These are phyloP conservation scores for Leptothorax acervorum DNA, from an alignment of 2,888 invertebrate genomes.

Conservation along the genomic window DNA sequence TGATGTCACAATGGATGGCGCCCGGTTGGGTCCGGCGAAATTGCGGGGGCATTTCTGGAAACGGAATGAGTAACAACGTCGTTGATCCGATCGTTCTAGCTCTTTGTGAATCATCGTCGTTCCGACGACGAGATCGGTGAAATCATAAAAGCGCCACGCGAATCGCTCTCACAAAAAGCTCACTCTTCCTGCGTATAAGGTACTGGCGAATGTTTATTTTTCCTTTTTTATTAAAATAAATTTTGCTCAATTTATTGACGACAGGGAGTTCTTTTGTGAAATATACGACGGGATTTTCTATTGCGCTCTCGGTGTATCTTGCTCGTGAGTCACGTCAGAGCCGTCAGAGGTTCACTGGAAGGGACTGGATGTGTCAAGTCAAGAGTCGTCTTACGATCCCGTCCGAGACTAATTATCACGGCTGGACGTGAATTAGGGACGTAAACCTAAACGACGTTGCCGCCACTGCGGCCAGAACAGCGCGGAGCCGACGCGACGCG, in stretches of 20 bases:
- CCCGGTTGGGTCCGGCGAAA: constrained; percentile 34
- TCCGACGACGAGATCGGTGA: constrained; percentile 12
- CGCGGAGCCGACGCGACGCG: constrained; percentile 46
- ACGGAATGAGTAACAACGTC: constrained; percentile 45
- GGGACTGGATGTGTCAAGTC: constrained; percentile 30
- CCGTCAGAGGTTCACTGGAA: constrained; percentile 9
- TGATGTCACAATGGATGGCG: constrained; percentile 23
- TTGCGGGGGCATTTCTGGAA: constrained; percentile 50
- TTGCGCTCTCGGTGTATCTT: constrained; percentile 6
- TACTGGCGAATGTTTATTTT: not conserved
- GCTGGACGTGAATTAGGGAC: constrained; percentile 77
- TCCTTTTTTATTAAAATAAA: not conserved
- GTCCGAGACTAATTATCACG: constrained; percentile 75
- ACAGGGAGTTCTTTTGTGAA: not conserved
- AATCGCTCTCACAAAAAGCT: not conserved
- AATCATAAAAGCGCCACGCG: constrained; percentile 14
- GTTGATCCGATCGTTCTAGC: constrained; percentile 34
- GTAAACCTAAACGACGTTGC: constrained; percentile 67
- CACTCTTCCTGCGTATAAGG: no score
- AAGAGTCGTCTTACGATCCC: constrained; percentile 65
- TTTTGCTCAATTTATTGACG: not conserved
- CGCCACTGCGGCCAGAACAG: constrained; percentile 45
- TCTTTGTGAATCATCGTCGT: constrained; percentile 55
- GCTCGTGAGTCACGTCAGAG: constrained; percentile 31
- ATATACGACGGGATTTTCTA: not conserved